Evolutionary conservation across 2,888 invertebrate genomes (phyloP).

Genomic region (Drosophila pullipes): DNA sequence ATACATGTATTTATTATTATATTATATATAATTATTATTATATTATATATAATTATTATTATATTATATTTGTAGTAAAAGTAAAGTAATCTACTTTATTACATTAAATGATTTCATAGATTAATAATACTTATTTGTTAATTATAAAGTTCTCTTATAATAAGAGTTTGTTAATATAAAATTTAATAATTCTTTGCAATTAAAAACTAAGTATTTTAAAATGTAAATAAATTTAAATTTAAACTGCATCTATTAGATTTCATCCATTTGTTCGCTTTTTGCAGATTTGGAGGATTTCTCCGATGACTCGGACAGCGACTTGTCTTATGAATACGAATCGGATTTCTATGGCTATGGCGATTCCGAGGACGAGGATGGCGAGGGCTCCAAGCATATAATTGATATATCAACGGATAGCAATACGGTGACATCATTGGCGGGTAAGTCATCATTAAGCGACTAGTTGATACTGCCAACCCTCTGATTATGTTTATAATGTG

Average conservation of each 20-base stretch:
- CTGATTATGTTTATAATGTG: constrained; percentile 75
- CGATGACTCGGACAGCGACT: constrained; percentile 53
- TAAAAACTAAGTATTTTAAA: not conserved
- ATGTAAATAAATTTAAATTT: not conserved
- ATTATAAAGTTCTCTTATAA: not conserved
- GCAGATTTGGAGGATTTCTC: constrained; percentile 45
- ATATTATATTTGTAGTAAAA: not conserved
- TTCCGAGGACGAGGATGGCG: constrained; percentile 43
- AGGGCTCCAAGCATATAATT: constrained; percentile 47
- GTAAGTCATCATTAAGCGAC: constrained; percentile 61
- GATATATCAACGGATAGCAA: constrained; percentile 71
- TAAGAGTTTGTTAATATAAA: too few species aligned
- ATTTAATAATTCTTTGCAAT: not conserved
- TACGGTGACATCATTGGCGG: constrained; percentile 55
- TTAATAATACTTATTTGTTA: not conserved
- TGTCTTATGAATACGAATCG: constrained; percentile 55
- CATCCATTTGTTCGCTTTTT: not conserved
- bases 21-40: not conserved
- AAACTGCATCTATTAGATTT: not conserved
- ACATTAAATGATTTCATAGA: not conserved
- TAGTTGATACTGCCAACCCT: constrained; percentile 78
- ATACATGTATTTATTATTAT: not conserved
- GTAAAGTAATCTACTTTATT: not conserved
- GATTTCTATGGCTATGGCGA: constrained; percentile 60
- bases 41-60: not conserved